A percentile compares a stretch with the other conserved stretches of the same genome.
phyloP scores from a whole-genome alignment of 2,113 vertebrate genomes.

The Noctilio leporinus region DNA sequence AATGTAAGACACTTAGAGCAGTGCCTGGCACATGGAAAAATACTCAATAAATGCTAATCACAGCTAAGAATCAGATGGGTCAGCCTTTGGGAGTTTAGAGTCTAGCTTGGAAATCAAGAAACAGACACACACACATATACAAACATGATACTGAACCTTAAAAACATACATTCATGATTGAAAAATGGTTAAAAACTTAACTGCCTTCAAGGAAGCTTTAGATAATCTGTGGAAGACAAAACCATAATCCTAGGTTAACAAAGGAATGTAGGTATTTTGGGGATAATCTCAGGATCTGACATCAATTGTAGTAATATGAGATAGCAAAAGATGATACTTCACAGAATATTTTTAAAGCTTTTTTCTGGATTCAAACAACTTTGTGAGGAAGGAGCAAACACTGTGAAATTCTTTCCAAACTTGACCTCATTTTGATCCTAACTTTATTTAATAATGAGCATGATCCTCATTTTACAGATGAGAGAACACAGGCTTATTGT shows the following conservation, averaged over 20 bases:
- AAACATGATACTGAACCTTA: not conserved
- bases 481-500: accelerated
- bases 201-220: not conserved
- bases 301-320: not conserved
- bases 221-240: not conserved
- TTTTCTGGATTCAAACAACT: not conserved
- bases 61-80: not conserved
- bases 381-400: not conserved
- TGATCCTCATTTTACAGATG: not conserved
- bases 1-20: not conserved
- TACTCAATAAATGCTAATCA: not conserved
- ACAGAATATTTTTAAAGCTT: not conserved
- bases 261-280: not conserved
- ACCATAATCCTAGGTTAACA: not conserved
- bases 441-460: not conserved
- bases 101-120: not conserved
- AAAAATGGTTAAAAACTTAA: not conserved
- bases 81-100: not conserved
- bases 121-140: not conserved
- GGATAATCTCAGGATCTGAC: not conserved
- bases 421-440: not conserved
- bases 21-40: not conserved
- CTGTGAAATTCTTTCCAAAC: not conserved
- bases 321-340: not conserved
- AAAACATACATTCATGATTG: not conserved